Percentiles rank a stretch among this genome's conserved stretches.
These are phyloP conservation scores for Oscheius sp. DNA, from an alignment of 2,888 invertebrate species.

Conservation along the genomic window DNA sequence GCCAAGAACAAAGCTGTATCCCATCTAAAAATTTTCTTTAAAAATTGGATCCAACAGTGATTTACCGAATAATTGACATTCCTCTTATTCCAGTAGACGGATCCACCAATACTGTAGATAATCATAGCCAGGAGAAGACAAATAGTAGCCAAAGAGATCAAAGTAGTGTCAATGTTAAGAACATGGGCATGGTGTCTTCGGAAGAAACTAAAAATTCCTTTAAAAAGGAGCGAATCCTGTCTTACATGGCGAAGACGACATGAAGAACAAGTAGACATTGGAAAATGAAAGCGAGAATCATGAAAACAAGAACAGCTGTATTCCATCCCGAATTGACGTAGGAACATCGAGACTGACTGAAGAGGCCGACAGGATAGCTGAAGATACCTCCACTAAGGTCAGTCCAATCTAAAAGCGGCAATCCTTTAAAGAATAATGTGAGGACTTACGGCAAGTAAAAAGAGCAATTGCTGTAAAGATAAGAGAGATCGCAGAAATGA, in stretches of 20 bases:
- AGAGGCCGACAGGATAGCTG: neutral
- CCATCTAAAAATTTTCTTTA: neutral
- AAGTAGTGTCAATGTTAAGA: neutral
- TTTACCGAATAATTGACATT: neutral
- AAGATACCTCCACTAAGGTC: neutral
- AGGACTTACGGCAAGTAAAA: constrained; percentile 20
- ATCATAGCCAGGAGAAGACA: neutral
- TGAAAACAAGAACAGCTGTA: neutral
- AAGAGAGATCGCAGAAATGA: constrained; percentile 1
- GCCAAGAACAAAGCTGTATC: constrained; percentile 7
- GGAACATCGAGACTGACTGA: neutral
- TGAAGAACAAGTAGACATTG: neutral
- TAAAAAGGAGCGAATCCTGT: neutral
- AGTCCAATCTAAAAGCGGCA: constrained; percentile 1
- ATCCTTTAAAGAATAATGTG: neutral
- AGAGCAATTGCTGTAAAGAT: constrained; percentile 15
- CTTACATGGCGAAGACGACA: constrained; percentile 13
- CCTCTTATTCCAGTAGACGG: constrained; percentile 6
- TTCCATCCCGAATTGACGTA: neutral
- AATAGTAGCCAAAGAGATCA: neutral
- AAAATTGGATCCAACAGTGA: neutral
- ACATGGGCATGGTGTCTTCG: neutral
- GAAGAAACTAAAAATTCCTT: neutral
- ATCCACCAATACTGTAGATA: constrained; percentile 7
- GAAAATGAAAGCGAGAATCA: neutral